Base-by-base conservation (phyloP, 2,888 invertebrate genomes). In the Diaperis boleti region DNA sequence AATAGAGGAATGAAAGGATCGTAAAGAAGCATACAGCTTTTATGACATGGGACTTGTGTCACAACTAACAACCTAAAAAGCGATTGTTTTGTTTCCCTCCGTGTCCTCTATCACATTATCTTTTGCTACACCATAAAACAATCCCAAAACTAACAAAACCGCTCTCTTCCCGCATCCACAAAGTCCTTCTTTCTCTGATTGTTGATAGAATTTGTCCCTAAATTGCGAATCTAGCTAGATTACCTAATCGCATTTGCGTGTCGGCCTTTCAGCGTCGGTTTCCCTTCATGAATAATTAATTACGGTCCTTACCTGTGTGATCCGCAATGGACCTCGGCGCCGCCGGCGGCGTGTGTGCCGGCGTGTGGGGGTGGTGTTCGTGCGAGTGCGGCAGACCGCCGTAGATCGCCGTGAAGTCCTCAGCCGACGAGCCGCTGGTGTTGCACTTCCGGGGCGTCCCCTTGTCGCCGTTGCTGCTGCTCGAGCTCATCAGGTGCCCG, bases 331-430 rank as follows among this genome's bases (percentile, higher is more conserved):
- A 76, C 62, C 83, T 75, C 20, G 78, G 69, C 10, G 77, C 80
- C 41, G 82, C 73, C 8, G 91, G 90, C 61, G 91, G 91, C 69
- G 91, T 91, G 68, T 90, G 88, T 33, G 90, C 88, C 70, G 90
- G 90, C 61, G 87, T 87, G 71, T 86, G 86, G 65, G 78, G 75
- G 70, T 86, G 86, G 72, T 86, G 86, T 42, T 85, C 81, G 49
- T 81, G 81, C 14, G 78, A 73, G 68, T 74, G 85, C 74, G 70
- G 85, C 77, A 81, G 64, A 7, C 86, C 85, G 15, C 92, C 90
- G 81, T 96, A 95, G 73, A 95, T 84, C 15, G 94, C 91, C 60
- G 91, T 89, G 80, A 95, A 95, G 83, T 96, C 95, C 81, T 95
- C 95, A 37, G 92, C 92, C 47, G 92, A 92, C 17, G 92, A 92